phyloP scores from a whole-genome alignment of 2,797 vertebrate genomes.

The Chrysolophus pictus region DNA sequence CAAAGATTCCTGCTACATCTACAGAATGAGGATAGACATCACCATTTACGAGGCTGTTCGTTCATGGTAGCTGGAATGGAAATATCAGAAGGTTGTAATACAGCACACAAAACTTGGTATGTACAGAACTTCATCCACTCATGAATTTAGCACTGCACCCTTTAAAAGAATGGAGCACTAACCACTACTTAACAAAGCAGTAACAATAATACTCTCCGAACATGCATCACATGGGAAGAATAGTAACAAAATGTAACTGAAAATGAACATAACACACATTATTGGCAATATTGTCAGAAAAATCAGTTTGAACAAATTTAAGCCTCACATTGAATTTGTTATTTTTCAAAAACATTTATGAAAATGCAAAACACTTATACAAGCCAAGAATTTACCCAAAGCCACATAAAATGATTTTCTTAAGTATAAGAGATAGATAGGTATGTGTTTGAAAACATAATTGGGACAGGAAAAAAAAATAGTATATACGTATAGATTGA shows the following conservation, averaged over 20 bases:
- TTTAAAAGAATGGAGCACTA: neutral
- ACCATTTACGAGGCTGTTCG: neutral
- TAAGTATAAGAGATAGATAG: neutral
- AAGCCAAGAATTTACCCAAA: neutral
- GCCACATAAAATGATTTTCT: neutral
- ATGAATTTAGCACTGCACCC: neutral
- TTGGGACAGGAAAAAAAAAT: neutral
- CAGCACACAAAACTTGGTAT: rapidly evolving
- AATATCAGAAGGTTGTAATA: neutral
- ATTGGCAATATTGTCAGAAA: slow-evolving; percentile 5
- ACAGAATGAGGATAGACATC: neutral
- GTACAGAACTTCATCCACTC: neutral
- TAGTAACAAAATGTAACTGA: slow-evolving; percentile 3
- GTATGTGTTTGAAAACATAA: neutral
- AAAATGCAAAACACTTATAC: neutral
- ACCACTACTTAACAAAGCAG: neutral
- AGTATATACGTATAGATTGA: neutral
- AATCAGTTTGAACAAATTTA: slow-evolving; percentile 7
- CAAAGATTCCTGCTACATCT: rapidly evolving
- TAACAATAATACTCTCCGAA: neutral
- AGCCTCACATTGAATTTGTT: neutral
- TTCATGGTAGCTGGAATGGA: neutral
- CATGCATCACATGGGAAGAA: neutral
- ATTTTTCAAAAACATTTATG: slow-evolving; percentile 8
- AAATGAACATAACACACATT: neutral